Conservation (phyloP, 1,140 invertebrate genomes). For the Atta texana region DNA sequence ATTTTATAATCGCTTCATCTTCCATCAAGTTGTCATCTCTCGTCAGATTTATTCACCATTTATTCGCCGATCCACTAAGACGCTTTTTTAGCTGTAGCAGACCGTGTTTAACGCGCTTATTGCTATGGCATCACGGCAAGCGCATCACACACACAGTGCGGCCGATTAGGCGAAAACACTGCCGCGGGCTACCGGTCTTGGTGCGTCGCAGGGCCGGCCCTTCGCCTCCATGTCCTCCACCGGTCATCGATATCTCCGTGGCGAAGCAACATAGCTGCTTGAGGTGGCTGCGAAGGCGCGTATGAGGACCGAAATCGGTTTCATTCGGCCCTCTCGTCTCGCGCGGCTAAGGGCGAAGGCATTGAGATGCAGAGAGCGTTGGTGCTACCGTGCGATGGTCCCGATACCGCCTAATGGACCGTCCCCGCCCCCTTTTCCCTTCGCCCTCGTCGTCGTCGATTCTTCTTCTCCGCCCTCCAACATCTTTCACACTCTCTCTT, state of each 20-base stretch:
- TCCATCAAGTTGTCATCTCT: background rate
- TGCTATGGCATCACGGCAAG: constrained; percentile 49
- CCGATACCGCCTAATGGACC: constrained; percentile 86
- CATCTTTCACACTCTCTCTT: constrained; percentile 64
- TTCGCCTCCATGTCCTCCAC: constrained; percentile 61
- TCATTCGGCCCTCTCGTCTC: constrained; percentile 66
- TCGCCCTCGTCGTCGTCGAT: constrained; percentile 67
- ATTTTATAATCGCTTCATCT: constrained; percentile 14
- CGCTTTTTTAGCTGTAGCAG: constrained; percentile 26
- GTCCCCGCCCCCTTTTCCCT: constrained; percentile 80
- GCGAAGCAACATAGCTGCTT: constrained; percentile 34
- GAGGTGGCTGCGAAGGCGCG: constrained; percentile 32
- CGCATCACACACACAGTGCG: constrained; percentile 71
- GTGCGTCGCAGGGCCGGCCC: constrained; percentile 77
- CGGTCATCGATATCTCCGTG: constrained; percentile 59
- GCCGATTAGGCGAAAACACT: constrained; percentile 82
- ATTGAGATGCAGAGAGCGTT: constrained; percentile 86
- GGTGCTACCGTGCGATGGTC: constrained; percentile 86
- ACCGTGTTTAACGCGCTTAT: constrained; percentile 43
- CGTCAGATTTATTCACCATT: constrained; percentile 26
- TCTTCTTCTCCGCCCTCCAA: constrained; percentile 75
- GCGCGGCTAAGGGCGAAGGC: constrained; percentile 73
- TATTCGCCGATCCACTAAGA: constrained; percentile 13
- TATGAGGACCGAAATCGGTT: constrained; percentile 73
- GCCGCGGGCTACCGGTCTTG: constrained; percentile 84